These are phyloP conservation scores for Chaetura pelagica DNA, from an alignment of 2,113 vertebrate genomes.

Conservation along the genomic window DNA sequence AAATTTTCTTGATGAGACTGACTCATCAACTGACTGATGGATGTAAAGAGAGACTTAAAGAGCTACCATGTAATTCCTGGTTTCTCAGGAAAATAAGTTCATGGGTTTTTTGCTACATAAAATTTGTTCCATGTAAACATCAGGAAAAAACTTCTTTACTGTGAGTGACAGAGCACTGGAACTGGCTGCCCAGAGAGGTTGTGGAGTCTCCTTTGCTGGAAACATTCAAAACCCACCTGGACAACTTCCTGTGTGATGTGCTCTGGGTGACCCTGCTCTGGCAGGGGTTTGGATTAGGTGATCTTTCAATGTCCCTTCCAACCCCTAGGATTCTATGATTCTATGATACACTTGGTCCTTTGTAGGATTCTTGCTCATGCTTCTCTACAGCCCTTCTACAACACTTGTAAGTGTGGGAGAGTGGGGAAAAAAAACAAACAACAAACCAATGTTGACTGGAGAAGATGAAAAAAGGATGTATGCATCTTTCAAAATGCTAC, in stretches of 20 bases:
- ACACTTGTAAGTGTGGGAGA: not conserved
- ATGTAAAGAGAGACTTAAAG: not conserved
- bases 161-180: no score
- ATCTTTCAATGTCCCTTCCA: no score
- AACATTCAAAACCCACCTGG: no score
- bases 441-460: not conserved
- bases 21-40: not conserved
- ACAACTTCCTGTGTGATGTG: no score
- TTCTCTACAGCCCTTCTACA: not conserved
- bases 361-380: not conserved
- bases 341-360: not conserved
- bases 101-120: not conserved
- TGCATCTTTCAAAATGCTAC: not conserved
- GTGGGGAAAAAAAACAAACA: not conserved
- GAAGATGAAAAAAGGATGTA: not conserved
- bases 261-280: no score
- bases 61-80: not conserved
- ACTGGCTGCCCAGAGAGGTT: no score
- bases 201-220: no score
- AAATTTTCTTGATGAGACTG: not conserved
- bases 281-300: no score
- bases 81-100: not conserved
- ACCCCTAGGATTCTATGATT: no score
- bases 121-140: no score
- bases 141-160: no score